These are phyloP conservation scores for Panurus biarmicus DNA, from an alignment of 2,113 vertebrate genomes.

Conservation along the genomic window DNA sequence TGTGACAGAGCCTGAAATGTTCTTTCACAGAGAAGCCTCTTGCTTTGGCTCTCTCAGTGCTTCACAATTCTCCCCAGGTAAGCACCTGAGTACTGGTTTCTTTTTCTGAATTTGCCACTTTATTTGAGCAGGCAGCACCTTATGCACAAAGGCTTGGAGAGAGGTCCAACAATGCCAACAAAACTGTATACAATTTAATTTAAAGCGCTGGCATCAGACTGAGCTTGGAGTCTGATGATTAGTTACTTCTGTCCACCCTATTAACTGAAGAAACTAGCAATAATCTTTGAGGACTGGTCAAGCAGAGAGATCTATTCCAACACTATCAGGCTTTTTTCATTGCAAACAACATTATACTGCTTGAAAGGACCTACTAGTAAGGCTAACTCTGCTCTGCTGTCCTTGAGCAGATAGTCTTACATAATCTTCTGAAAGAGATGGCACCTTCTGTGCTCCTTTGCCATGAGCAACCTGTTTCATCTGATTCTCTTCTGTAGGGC, in stretches of 20 bases:
- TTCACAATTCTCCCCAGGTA: not conserved
- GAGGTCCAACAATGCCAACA: not conserved
- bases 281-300: not conserved
- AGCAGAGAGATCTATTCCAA: not conserved
- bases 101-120: not conserved
- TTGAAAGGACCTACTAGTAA: not conserved
- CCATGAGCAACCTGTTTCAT: not conserved
- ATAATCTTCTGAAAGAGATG: not conserved
- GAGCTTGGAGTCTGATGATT: not conserved
- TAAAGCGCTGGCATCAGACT: not conserved
- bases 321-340: not conserved
- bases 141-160: not conserved
- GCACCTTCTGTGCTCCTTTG: not conserved
- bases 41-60: not conserved
- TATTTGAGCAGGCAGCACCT: not conserved
- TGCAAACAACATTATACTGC: not conserved
- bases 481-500: not conserved
- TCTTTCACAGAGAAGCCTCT: not conserved
- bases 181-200: not conserved
- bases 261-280: not conserved
- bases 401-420: not conserved
- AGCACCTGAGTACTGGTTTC: not conserved
- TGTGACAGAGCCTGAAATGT: not conserved
- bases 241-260: not conserved
- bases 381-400: not conserved